Conservation (phyloP, 2,113 vertebrate genomes). For the Arvicanthis niloticus region DNA sequence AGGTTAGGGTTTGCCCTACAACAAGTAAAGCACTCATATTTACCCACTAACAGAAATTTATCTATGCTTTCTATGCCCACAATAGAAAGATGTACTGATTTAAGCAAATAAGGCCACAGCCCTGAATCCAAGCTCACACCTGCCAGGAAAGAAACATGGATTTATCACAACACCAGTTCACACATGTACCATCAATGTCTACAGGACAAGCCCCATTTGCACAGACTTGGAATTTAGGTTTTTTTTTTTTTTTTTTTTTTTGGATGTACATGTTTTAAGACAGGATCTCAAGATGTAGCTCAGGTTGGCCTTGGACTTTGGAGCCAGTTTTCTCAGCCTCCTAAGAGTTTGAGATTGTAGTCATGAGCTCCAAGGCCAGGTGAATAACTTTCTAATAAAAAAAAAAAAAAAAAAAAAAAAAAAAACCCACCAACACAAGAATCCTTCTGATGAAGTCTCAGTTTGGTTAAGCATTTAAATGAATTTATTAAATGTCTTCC, state of each 20-base stretch:
- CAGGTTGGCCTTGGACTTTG: not conserved
- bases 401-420: not conserved
- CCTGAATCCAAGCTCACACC: not conserved
- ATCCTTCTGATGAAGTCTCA: constrained; percentile 17
- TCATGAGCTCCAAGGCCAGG: not conserved
- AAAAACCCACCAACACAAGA: not conserved
- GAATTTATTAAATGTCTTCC: not conserved
- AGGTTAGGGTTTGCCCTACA: not conserved
- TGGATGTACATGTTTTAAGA: not conserved
- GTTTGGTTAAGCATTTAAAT: constrained; percentile 25
- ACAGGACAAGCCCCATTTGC: not conserved
- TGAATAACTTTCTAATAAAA: not conserved
- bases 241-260: not conserved
- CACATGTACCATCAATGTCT: not conserved
- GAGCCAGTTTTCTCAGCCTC: not conserved
- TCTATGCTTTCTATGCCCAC: not conserved
- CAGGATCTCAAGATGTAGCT: not conserved
- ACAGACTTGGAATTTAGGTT: not conserved
- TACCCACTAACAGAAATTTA: not conserved
- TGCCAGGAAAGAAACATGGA: not conserved
- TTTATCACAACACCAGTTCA: not conserved
- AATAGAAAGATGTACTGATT: not conserved
- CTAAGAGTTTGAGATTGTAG: not conserved
- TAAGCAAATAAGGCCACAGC: not conserved
- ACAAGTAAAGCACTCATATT: not conserved